phyloP scores from a whole-genome alignment of 2,797 vertebrate genomes.

The Octomys mimax region DNA sequence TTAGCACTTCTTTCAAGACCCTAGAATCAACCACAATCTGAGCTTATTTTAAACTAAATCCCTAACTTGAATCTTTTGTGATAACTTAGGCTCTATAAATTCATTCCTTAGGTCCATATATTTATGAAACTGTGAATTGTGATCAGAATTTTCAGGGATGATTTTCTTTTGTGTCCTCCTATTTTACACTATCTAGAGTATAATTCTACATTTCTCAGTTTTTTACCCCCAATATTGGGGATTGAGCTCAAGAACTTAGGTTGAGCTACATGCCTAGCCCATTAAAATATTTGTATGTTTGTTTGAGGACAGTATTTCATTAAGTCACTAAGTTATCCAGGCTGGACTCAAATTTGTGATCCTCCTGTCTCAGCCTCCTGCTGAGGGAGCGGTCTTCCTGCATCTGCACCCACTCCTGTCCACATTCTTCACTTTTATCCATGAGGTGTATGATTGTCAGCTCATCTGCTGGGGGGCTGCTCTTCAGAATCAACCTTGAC shows the following conservation, averaged over 20 bases:
- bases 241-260: not conserved
- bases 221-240: not conserved
- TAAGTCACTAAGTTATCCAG: not conserved
- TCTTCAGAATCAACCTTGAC: not conserved
- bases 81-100: not conserved
- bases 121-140: not conserved
- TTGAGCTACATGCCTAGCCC: not conserved
- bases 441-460: not conserved
- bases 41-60: slow-evolving; percentile 17
- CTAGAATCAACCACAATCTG: not conserved
- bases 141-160: not conserved
- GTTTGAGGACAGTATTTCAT: not conserved
- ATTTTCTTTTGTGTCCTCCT: not conserved
- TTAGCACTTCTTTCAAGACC: not conserved
- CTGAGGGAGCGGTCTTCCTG: not conserved
- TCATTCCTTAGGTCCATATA: not conserved
- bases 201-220: not conserved
- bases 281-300: not conserved
- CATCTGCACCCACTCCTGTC: not conserved
- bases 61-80: not conserved
- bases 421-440: not conserved
- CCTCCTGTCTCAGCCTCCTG: not conserved
- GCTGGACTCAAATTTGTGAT: not conserved
- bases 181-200: not conserved
- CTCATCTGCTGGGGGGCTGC: not conserved